Conservation (phyloP, 2,888 invertebrate genomes). For the Rosalia funebris region DNA sequence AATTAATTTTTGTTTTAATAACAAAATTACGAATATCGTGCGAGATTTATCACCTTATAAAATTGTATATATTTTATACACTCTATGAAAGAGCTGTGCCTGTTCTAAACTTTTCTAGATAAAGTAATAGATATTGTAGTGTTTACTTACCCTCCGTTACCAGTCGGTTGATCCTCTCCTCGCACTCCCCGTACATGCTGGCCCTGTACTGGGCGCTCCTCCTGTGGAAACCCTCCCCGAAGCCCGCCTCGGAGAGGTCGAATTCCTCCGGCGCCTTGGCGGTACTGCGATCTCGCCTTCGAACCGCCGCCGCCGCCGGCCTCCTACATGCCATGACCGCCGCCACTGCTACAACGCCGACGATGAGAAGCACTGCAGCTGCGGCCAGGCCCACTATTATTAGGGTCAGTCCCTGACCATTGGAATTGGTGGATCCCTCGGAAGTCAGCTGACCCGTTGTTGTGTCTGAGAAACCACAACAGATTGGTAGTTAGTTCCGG, state of each 20-base stretch:
- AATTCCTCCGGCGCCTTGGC: slow-evolving; percentile 60
- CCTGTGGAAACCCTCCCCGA: slow-evolving; percentile 62
- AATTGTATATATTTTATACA: too few species aligned
- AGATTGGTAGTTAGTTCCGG: slow-evolving; percentile 45
- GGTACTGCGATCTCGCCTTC: slow-evolving; percentile 43
- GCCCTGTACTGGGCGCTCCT: slow-evolving; percentile 62
- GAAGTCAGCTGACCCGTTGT: slow-evolving; percentile 42
- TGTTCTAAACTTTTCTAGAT: too few species aligned
- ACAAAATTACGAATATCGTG: too few species aligned
- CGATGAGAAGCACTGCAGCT: slow-evolving; percentile 59
- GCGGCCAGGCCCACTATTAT: slow-evolving; percentile 59
- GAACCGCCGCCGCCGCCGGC: slow-evolving; percentile 48
- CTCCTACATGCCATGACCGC: slow-evolving; percentile 59
- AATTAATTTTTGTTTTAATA: too few species aligned
- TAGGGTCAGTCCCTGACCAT: slow-evolving; percentile 53
- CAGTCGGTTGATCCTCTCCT: slow-evolving; percentile 56
- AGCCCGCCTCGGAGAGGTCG: slow-evolving; percentile 62
- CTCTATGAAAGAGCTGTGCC: too few species aligned
- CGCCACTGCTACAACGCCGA: slow-evolving; percentile 58
- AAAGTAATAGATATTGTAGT: too few species aligned
- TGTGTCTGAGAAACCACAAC: slow-evolving; percentile 48
- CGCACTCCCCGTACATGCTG: slow-evolving; percentile 61
- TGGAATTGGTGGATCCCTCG: slow-evolving; percentile 41
- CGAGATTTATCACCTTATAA: too few species aligned
- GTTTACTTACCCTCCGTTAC: slow-evolving; percentile 55